Evolutionary conservation across 1,140 invertebrate genomes (phyloP).

Genomic region (Saccostrea glomerata): DNA sequence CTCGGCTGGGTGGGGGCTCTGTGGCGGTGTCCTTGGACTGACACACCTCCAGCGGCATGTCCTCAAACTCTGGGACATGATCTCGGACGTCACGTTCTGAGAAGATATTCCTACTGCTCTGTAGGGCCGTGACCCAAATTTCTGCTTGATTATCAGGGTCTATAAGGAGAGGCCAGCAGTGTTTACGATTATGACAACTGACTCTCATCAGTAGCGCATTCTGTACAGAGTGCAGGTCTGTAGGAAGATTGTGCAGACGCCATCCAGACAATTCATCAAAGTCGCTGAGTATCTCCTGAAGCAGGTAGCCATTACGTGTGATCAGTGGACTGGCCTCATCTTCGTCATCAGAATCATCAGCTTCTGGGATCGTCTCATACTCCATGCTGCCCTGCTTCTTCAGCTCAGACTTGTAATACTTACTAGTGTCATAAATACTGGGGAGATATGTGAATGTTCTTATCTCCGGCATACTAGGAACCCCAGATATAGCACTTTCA

Average conservation of each 20-base stretch:
- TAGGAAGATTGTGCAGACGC: constrained; percentile 72
- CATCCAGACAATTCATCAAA: constrained; percentile 77
- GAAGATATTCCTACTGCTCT: constrained; percentile 70
- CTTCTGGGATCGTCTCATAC: constrained; percentile 62
- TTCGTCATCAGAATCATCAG: constrained; percentile 69
- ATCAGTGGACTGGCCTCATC: constrained; percentile 68
- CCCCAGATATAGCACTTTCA: constrained; percentile 58
- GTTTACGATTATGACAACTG: constrained; percentile 73
- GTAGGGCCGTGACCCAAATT: constrained; percentile 74
- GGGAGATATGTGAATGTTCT: constrained; percentile 71
- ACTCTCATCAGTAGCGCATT: constrained; percentile 77
- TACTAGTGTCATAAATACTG: constrained; percentile 71
- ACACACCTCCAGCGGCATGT: constrained; percentile 47
- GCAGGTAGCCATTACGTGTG: constrained; percentile 66
- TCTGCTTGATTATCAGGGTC: constrained; percentile 78
- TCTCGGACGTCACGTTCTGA: constrained; percentile 66
- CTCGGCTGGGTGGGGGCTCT: constrained; percentile 68
- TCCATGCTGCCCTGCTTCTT: constrained; percentile 71
- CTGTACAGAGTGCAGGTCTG: constrained; percentile 75
- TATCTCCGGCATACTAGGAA: constrained; percentile 66
- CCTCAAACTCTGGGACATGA: constrained; percentile 56
- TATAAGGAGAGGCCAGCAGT: constrained; percentile 77
- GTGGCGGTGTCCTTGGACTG: constrained; percentile 39
- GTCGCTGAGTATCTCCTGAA: constrained; percentile 76
- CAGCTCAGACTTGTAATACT: constrained; percentile 74